These are phyloP conservation scores for Enteromius thamalakanensis DNA, from an alignment of 2,797 vertebrate species.

Conservation along the genomic window DNA sequence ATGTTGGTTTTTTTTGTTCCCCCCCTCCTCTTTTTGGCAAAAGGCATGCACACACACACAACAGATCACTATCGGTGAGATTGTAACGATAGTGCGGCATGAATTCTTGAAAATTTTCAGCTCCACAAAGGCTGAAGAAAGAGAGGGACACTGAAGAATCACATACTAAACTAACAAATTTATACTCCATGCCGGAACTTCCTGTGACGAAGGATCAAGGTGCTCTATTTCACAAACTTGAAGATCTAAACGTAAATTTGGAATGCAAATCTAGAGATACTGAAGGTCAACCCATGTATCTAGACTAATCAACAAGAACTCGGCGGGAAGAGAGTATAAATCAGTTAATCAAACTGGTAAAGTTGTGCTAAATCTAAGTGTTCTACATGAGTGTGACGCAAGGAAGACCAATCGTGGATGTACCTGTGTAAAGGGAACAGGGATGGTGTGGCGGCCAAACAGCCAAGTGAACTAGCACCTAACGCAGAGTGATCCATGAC, in stretches of 20 bases:
- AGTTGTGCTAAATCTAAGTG: conserved; percentile 41
- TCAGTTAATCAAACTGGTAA: conserved; percentile 25
- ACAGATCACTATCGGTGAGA: conserved; percentile 18
- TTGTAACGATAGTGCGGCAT: not conserved
- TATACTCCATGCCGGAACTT: not conserved
- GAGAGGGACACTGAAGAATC: conserved; percentile 1
- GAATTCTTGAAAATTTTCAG: conserved; percentile 14
- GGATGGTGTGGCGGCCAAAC: conserved; percentile 39
- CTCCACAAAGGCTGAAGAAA: conserved; percentile 24
- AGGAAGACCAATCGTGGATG: conserved; percentile 41
- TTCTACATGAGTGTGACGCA: conserved; percentile 21
- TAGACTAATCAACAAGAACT: conserved; percentile 4
- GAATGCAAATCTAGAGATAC: not conserved
- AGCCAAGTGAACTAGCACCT: conserved; percentile 46
- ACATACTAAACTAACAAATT: not conserved
- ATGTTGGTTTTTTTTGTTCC: not conserved
- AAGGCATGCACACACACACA: conserved; percentile 57
- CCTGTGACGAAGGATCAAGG: not conserved
- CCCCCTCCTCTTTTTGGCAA: not conserved
- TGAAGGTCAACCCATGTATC: not conserved
- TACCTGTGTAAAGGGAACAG: conserved; percentile 34
- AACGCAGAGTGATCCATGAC: conserved; percentile 44
- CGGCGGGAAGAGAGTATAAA: conserved; percentile 20
- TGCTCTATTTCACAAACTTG: not conserved
- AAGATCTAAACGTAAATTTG: not conserved